Conservation (phyloP, 2,888 invertebrate genomes). For the Calliopum simillimum region DNA sequence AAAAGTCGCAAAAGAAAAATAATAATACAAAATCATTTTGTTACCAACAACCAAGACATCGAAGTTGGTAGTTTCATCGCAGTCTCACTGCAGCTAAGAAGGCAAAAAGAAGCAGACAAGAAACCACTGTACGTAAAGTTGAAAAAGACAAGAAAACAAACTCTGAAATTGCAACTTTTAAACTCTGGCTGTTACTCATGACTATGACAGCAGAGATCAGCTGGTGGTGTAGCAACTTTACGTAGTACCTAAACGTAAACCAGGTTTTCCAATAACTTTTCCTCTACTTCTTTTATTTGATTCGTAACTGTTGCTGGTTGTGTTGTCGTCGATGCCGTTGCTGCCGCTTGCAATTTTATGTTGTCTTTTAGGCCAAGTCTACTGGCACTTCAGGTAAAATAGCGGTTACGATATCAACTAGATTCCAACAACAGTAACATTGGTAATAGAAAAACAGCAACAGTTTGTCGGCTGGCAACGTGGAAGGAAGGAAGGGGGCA, state of each 20-base stretch:
- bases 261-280: conserved; percentile 8
- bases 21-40: no score
- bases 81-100: background rate
- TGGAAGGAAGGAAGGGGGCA: no score
- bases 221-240: conserved; percentile 23
- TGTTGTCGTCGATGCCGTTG: background rate
- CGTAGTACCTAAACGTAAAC: background rate
- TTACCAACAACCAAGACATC: no score
- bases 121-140: background rate
- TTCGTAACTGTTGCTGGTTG: background rate
- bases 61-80: no score
- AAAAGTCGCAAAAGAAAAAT: no score
- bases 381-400: conserved; percentile 9
- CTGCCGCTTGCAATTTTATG: conserved; percentile 2
- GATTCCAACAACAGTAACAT: background rate
- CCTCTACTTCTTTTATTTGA: background rate
- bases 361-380: conserved; percentile 30
- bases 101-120: background rate
- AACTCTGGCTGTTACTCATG: conserved; percentile 1
- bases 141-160: background rate
- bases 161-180: background rate
- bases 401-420: conserved; percentile 21
- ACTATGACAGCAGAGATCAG: conserved; percentile 19
- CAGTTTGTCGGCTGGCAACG: background rate
- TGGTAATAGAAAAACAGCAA: background rate